A percentile compares a stretch with the other conserved stretches of the same genome.
Conservation (phyloP, 1,140 invertebrate species). For the Mactra quadrangularis region DNA sequence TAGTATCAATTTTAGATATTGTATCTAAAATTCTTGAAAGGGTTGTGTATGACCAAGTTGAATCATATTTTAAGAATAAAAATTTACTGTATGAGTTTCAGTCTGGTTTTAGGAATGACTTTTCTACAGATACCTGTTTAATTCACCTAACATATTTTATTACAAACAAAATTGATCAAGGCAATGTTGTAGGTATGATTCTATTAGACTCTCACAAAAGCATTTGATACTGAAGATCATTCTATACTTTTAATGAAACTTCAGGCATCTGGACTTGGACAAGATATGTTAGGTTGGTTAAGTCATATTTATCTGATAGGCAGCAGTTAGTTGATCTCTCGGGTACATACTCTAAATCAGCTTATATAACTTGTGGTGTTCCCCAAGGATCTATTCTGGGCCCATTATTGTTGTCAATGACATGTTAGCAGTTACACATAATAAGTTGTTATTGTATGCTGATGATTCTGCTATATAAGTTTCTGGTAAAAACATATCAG, state of each 20-base stretch:
- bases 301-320: conserved; percentile 60
- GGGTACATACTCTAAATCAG: conserved; percentile 21
- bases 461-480: too few relatives aligned
- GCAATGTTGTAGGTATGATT: too few relatives aligned
- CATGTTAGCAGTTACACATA: conserved; percentile 46
- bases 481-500: conserved; percentile 35
- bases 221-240: too few relatives aligned
- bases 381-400: conserved; percentile 55
- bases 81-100: too few relatives aligned
- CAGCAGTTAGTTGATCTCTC: conserved; percentile 49
- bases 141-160: conserved; percentile 42
- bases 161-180: conserved; percentile 15
- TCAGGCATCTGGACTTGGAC: conserved; percentile 39
- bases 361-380: conserved; percentile 48
- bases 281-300: conserved; percentile 49
- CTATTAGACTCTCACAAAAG: too few relatives aligned
- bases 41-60: conserved; percentile 47
- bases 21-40: conserved; percentile 41
- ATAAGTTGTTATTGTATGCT: conserved; percentile 51
- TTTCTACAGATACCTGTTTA: conserved; percentile 47
- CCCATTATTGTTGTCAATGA: conserved; percentile 63
- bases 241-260: conserved; percentile 42
- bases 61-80: conserved; percentile 37
- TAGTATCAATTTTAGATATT: conserved; percentile 20
- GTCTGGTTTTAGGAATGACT: too few relatives aligned